Evolutionary conservation across 2,113 vertebrate species (phyloP).

Genomic region (Quiscalus mexicanus): DNA sequence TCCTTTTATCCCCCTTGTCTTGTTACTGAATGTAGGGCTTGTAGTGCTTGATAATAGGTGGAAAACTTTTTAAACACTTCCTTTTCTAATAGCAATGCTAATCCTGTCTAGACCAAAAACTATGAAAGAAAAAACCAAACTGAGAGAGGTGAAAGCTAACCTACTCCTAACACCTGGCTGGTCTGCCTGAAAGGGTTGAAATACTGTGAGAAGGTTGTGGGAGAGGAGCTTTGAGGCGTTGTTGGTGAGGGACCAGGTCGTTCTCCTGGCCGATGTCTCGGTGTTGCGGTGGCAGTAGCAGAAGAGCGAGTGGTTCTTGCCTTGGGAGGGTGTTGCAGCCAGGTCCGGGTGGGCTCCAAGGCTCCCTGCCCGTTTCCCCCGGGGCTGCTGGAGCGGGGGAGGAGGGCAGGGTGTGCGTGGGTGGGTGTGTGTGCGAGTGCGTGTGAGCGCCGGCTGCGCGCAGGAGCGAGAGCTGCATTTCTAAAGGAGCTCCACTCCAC

Average conservation of each 20-base stretch:
- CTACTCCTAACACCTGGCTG: constrained; percentile 61
- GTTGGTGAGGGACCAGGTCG: not conserved
- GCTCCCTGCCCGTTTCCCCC: not conserved
- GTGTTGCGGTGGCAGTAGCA: not conserved
- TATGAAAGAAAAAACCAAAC: constrained; percentile 71
- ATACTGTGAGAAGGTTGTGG: constrained; percentile 29
- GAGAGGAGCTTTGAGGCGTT: constrained; percentile 13
- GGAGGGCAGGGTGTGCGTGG: not conserved
- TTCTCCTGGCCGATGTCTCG: not conserved
- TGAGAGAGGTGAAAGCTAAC: constrained; percentile 55
- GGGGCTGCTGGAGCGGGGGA: not conserved
- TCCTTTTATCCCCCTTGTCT: constrained; percentile 69
- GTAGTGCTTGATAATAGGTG: constrained; percentile 77
- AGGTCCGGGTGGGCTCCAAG: not conserved
- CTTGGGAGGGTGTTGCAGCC: not conserved
- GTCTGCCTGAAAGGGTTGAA: constrained; percentile 35
- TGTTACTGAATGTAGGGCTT: constrained; percentile 86
- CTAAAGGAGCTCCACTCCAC: constrained; percentile 30
- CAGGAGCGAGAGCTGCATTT: not conserved
- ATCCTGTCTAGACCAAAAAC: constrained; percentile 86
- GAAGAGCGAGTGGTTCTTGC: not conserved
- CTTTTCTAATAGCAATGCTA: constrained; percentile 79
- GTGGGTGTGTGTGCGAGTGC: not conserved
- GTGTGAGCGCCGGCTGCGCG: not conserved
- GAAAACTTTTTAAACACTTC: constrained; percentile 69